A percentile compares a stretch with the other conserved stretches of the same genome.
Conservation (phyloP, 2,797 vertebrate genomes). For the Chelon labrosus region DNA sequence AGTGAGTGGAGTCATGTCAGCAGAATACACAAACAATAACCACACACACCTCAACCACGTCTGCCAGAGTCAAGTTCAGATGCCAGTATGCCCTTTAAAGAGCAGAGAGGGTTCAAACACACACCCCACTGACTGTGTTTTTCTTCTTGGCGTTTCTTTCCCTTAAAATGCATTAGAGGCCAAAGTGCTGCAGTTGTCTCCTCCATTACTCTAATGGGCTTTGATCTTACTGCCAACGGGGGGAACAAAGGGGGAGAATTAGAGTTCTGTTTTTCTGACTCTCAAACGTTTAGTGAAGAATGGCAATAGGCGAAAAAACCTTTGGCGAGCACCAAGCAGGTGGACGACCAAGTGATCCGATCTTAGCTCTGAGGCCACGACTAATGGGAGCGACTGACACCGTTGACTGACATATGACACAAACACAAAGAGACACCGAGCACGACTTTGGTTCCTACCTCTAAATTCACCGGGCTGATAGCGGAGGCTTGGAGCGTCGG, state of each 20-base stretch:
- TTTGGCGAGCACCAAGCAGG: too few species aligned
- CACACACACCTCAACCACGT: slow-evolving; percentile 15
- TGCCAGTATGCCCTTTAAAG: slow-evolving; percentile 54
- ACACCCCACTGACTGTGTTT: neutral
- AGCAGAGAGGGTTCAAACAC: slow-evolving; percentile 40
- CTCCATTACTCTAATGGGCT: slow-evolving; percentile 52
- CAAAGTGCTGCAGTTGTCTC: slow-evolving; percentile 18
- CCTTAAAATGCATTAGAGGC: slow-evolving; percentile 43
- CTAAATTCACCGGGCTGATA: too few species aligned
- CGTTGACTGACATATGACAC: too few species aligned
- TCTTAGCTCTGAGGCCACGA: too few species aligned
- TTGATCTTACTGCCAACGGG: slow-evolving; percentile 26
- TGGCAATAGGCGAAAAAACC: too few species aligned
- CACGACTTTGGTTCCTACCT: too few species aligned
- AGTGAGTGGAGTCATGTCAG: slow-evolving; percentile 30
- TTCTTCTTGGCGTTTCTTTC: slow-evolving; percentile 1
- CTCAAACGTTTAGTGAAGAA: too few species aligned
- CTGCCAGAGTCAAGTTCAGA: slow-evolving; percentile 41
- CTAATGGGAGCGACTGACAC: too few species aligned
- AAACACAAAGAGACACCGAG: too few species aligned
- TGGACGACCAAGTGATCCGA: too few species aligned
- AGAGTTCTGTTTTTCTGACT: too few species aligned
- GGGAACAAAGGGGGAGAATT: neutral
- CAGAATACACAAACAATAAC: slow-evolving; percentile 37
- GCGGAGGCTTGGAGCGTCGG: too few species aligned